Conservation (phyloP, 2,113 vertebrate species). For the Sturnus vulgaris region DNA sequence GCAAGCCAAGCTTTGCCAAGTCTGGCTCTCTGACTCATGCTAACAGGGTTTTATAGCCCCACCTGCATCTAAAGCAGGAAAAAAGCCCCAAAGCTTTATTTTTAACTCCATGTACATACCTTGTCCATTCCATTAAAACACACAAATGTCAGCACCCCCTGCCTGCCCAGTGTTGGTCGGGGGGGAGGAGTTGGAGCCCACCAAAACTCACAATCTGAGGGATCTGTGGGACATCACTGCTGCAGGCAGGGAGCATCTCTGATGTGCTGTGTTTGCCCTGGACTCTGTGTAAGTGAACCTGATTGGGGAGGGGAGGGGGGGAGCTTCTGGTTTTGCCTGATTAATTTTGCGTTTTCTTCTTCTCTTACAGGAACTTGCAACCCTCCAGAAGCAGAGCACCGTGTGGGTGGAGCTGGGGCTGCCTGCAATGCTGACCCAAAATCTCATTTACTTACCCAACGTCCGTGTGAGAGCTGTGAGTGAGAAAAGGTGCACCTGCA, state of each 20-base stretch:
- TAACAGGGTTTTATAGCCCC: constrained; percentile 71
- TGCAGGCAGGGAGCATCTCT: neutral
- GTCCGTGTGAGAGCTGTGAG: neutral
- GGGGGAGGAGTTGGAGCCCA: neutral
- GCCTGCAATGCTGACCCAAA: neutral
- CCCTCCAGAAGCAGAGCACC: neutral
- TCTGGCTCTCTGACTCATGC: constrained; percentile 64
- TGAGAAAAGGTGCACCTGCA: neutral
- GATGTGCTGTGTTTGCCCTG: neutral
- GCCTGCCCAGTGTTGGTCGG: neutral
- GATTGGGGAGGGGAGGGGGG: too few species aligned
- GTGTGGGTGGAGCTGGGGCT: fast-evolving
- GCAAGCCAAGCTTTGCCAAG: constrained; percentile 54
- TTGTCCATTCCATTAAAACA: constrained; percentile 4
- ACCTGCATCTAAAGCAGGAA: constrained; percentile 60
- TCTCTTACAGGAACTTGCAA: neutral
- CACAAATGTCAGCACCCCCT: neutral
- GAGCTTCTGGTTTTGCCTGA: neutral
- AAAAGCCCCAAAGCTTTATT: constrained; percentile 64
- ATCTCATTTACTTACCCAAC: neutral
- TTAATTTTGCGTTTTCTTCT: neutral
- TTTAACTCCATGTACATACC: constrained; percentile 49
- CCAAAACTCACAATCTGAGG: fast-evolving
- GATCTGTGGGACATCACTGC: neutral
- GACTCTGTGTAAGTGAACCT: neutral